Percentiles rank a stretch among this genome's conserved stretches.
phyloP scores from a whole-genome alignment of 1,140 invertebrate genomes.

The Telenomus remus region DNA sequence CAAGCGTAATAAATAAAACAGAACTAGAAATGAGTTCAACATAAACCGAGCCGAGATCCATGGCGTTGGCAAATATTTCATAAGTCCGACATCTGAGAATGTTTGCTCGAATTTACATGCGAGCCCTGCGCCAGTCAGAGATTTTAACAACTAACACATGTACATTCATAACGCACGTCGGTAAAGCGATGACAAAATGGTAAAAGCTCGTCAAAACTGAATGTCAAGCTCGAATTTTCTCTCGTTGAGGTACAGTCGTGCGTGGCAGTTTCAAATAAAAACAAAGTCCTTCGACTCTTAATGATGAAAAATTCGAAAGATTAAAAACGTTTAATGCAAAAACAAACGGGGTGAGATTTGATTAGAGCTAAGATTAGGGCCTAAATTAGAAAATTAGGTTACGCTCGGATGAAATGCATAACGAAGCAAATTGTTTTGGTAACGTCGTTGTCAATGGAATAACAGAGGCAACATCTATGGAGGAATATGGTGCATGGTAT shows the following conservation, averaged over 20 bases:
- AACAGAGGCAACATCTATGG: slow-evolving; percentile 24
- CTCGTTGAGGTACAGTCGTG: background rate
- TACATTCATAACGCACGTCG: slow-evolving; percentile 24
- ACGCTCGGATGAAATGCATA: too few relatives aligned
- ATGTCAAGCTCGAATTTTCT: background rate
- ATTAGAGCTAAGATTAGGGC: too few relatives aligned
- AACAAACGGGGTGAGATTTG: too few relatives aligned
- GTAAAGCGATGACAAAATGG: too few relatives aligned
- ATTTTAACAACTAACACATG: slow-evolving; percentile 26
- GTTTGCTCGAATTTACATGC: slow-evolving; percentile 21
- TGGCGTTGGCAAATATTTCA: slow-evolving; percentile 45
- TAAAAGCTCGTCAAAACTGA: too few relatives aligned
- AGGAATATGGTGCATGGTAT: slow-evolving; percentile 17
- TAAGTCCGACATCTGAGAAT: slow-evolving; percentile 33
- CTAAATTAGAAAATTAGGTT: too few relatives aligned
- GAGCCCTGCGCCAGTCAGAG: background rate
- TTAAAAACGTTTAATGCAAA: too few relatives aligned
- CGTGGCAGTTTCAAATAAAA: too few relatives aligned
- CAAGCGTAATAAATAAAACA: slow-evolving; percentile 37
- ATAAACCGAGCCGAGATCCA: slow-evolving; percentile 38
- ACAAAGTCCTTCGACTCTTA: too few relatives aligned
- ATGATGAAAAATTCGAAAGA: too few relatives aligned
- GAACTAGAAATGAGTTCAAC: slow-evolving; percentile 45
- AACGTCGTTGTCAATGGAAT: slow-evolving; percentile 7
- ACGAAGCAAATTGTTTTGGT: slow-evolving; percentile 10